Conservation (phyloP, 2,888 invertebrate genomes). For the Callosobruchus maculatus region DNA sequence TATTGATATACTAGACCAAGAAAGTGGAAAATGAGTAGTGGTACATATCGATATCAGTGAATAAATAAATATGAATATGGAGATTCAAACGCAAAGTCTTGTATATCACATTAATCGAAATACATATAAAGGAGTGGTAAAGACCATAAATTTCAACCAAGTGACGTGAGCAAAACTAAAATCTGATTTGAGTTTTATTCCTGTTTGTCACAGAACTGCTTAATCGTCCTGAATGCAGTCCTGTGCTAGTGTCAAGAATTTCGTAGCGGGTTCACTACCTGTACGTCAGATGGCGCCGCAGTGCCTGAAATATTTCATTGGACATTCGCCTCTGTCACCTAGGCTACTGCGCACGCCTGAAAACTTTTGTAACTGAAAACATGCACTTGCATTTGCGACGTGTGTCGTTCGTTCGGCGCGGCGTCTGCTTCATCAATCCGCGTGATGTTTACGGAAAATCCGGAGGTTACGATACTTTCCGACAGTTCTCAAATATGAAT, state of each 20-base stretch:
- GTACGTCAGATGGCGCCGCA: slow-evolving; percentile 23
- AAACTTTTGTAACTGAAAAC: slow-evolving; percentile 31
- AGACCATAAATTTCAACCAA: no score
- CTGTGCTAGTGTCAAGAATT: not conserved
- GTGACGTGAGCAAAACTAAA: no score
- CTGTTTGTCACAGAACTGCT: no score
- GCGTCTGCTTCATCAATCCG: slow-evolving; percentile 9
- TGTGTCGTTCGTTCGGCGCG: slow-evolving; percentile 16
- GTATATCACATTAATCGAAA: no score
- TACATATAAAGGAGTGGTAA: no score
- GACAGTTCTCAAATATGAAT: not conserved
- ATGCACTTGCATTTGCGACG: slow-evolving; percentile 31
- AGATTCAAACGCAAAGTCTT: no score
- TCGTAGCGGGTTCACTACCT: slow-evolving; percentile 18
- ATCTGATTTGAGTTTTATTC: no score
- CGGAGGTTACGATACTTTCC: not conserved
- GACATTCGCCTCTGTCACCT: slow-evolving; percentile 28
- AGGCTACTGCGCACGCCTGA: slow-evolving; percentile 21
- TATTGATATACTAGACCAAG: no score
- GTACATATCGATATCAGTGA: no score
- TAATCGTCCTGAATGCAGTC: not conserved
- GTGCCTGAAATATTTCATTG: slow-evolving; percentile 22
- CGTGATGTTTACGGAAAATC: not conserved
- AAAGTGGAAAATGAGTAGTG: no score
- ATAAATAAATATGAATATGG: no score